These are phyloP conservation scores for Antennarius maculatus DNA, from an alignment of 2,797 vertebrate genomes.

Conservation along the genomic window DNA sequence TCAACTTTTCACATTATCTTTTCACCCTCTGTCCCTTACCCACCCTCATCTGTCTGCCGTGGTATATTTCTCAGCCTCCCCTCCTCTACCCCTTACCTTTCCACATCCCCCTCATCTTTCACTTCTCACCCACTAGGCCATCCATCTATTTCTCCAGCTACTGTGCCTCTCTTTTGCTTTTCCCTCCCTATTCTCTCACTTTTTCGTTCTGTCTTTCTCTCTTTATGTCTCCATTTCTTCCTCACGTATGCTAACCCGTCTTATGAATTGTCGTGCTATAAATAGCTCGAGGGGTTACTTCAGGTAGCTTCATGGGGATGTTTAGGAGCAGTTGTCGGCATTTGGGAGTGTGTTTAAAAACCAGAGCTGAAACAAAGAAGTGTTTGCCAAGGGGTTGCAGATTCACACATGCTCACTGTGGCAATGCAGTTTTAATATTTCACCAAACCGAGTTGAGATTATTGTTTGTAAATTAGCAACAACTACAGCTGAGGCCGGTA, in stretches of 20 bases:
- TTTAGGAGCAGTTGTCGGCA: conserved; percentile 32
- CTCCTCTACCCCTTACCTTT: conserved; percentile 39
- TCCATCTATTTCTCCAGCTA: conserved; percentile 49
- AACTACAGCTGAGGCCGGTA: no score
- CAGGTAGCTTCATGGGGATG: conserved; percentile 25
- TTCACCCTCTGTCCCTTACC: conserved; percentile 30
- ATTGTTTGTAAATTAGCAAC: no score
- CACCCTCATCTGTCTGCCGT: conserved; percentile 48
- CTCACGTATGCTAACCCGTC: conserved; percentile 34
- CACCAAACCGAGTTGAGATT: no score
- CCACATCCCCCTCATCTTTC: conserved; percentile 47
- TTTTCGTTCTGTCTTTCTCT: conserved; percentile 10
- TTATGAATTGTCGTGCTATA: conserved; percentile 40
- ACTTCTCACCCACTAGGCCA: conserved; percentile 45
- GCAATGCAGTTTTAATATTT: no score
- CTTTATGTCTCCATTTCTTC: conserved; percentile 28
- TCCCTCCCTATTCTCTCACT: background rate
- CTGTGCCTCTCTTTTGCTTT: conserved; percentile 22
- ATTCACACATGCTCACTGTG: background rate
- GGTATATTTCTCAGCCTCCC: conserved; percentile 29
- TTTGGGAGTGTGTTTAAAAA: conserved; percentile 36
- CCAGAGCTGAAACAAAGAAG: conserved; percentile 40
- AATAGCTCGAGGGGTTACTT: conserved; percentile 58
- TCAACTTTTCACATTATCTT: conserved; percentile 50
- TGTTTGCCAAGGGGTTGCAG: conserved; percentile 16